Evolutionary conservation across 1,140 invertebrate genomes (phyloP), one percentile per base, ranked within the genome.

Genomic region (Atta colombica): DNA sequence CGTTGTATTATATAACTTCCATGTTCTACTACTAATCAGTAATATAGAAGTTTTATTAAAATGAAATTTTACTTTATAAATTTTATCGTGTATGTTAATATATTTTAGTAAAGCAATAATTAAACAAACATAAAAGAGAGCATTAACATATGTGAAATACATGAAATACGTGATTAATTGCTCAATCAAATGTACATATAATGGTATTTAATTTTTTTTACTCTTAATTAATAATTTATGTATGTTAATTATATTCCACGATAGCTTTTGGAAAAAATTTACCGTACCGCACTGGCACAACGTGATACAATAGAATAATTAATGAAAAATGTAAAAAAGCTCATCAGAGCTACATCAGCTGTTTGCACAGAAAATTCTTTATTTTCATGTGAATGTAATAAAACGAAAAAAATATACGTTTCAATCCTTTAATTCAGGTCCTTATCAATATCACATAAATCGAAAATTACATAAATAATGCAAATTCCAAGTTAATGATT

Each of bases 231-330:
- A 25, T 25, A 35, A 5, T 71, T 81, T 14, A 81, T n/a, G 55
- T 31, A 45, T 31, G 28, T 71, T 81, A 58, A 81, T 81, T 39
- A 58, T 25, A 58, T 71, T 39, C 35, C 53, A 74, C 25, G 45
- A 35, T 51, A 51, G 25, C 25, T 60, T 31, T 74, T 71, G 18
- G 25, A 63, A 45, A 82, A 82, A 74, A 7, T 61, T 61, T 45
- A 45, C 10, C 35, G 21, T 60, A 77, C 39, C 39, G 3, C 25
- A 71, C 4, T 21, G 21, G 35, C 25, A 58, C 78, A 71, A 71
- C 6, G 3, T 81, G 31, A 82, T 82, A 74, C 39, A 84, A 63
- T 53, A 69, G 77, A 80, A 80, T 84, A 58, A 81, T 58, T 3
- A 31, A 3, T 31, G 28, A 31, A 31, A 31, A 31, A 31, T 31